These are phyloP conservation scores for Leucoptera coffeella DNA, from an alignment of 2,888 invertebrate genomes.

Conservation along the genomic window DNA sequence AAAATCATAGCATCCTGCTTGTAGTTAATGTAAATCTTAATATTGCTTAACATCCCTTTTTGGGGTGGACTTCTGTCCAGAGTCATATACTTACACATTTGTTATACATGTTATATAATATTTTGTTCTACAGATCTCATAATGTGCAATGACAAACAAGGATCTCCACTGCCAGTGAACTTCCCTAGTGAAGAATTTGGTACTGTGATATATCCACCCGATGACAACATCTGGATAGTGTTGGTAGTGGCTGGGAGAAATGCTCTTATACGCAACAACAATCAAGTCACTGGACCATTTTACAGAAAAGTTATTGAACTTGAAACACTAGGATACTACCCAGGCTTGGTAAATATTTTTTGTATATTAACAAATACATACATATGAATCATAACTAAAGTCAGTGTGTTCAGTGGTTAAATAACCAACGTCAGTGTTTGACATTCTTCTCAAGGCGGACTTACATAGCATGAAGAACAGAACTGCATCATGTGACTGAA, in stretches of 20 bases:
- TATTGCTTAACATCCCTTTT: too few relatives aligned
- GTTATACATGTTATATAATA: too few relatives aligned
- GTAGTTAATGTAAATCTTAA: too few relatives aligned
- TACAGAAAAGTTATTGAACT: constrained; percentile 61
- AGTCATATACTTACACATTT: too few relatives aligned
- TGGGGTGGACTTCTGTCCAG: too few relatives aligned
- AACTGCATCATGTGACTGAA: too few relatives aligned
- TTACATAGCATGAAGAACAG: too few relatives aligned
- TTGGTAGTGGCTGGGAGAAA: constrained; percentile 59
- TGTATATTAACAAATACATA: background rate
- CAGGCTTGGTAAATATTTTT: constrained; percentile 35
- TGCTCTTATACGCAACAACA: constrained; percentile 43
- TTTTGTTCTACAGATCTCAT: constrained; percentile 46
- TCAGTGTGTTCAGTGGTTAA: too few relatives aligned
- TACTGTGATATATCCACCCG: constrained; percentile 17
- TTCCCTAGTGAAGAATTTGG: constrained; percentile 49
- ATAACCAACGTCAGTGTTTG: too few relatives aligned
- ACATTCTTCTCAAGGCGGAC: too few relatives aligned
- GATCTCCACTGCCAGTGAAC: constrained; percentile 37
- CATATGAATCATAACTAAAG: too few relatives aligned
- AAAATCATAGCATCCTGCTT: too few relatives aligned
- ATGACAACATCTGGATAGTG: constrained; percentile 43
- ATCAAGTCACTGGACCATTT: constrained; percentile 49
- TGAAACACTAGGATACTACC: constrained; percentile 50
- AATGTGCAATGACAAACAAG: constrained; percentile 48